phyloP scores from a whole-genome alignment of 2,113 vertebrate genomes.

The Leptodactylus fuscus region DNA sequence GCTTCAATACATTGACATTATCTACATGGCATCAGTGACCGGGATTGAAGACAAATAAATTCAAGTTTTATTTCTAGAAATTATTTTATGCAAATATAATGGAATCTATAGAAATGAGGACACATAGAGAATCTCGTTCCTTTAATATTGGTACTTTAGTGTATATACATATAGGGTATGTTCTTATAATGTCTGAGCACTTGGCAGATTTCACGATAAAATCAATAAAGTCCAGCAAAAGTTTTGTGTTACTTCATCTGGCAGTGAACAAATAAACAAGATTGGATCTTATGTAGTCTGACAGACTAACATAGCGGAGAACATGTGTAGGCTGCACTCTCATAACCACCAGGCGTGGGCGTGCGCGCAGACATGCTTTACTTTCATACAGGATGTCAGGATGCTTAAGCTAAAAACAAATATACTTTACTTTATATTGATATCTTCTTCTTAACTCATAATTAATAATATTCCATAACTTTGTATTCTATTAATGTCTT shows the following conservation, averaged over 20 bases:
- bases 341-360: constrained; percentile 54
- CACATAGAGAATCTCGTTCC: background rate
- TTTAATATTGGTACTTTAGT: background rate
- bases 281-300: constrained; percentile 25
- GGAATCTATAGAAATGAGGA: background rate
- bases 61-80: background rate
- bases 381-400: constrained; percentile 57
- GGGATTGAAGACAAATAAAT: background rate
- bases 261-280: constrained; percentile 32
- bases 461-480: background rate
- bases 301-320: constrained; percentile 34
- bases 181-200: background rate
- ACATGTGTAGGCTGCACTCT: constrained; percentile 39
- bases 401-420: constrained; percentile 17
- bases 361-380: constrained; percentile 47
- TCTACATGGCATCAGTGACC: background rate
- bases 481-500: background rate
- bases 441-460: background rate
- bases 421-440: background rate
- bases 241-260: background rate
- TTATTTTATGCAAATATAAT: background rate
- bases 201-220: background rate
- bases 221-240: constrained; percentile 3
- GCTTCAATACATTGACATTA: background rate
- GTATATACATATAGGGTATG: no score